Base-by-base conservation (phyloP, 2,113 vertebrate species). In the Rhodinocichla rosea region DNA sequence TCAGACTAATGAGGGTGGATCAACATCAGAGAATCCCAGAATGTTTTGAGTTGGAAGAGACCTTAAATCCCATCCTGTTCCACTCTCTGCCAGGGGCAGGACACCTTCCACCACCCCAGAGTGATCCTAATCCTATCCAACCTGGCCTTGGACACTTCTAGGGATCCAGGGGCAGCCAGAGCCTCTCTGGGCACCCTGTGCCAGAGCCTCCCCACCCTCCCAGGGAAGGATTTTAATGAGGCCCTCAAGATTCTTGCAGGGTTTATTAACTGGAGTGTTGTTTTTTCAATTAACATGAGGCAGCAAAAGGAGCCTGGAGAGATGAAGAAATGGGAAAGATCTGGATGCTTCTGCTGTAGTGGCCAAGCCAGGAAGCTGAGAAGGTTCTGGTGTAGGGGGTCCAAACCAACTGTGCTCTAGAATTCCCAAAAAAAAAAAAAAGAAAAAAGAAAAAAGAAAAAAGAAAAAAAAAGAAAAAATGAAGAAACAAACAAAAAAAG, bases 61-160 rank as follows among this genome's bases (percentile, higher is more conserved):
- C 10, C 6, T 56, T 42, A 42, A 63, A 56, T 2, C 3, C 2
- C 18, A 47, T 9, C n/a, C 1, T 0, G 0, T 55, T 5, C 70
- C 32, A 60, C 4, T 6, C 26, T 47, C 12, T 69, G 26, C 30
- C 70, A 35, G 32, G 47, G 32, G 8, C 35, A 69, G 55, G 47
- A 56, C 40, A 69, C 0, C 32, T 77, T 3, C 70, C 63, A 47
- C 30, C 3, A 0, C 3, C 40, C 47, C 55, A 90, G 55, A 3
- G 0, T 7, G 30, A 11, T 69, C 47, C 45, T 68, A 75, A 1
- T 2, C 23, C 23, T 0, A 0, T 68, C 78, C 55, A 90, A 0
- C 21, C n/a, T 23, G 55, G 21, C 21, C 40, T 42, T 21, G 70
- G 20, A 3, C 62, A 76, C 1, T 69, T 0, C 40, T 63, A 83